Base-by-base conservation (phyloP, 2,888 invertebrate species). In the Mayetiola destructor region DNA sequence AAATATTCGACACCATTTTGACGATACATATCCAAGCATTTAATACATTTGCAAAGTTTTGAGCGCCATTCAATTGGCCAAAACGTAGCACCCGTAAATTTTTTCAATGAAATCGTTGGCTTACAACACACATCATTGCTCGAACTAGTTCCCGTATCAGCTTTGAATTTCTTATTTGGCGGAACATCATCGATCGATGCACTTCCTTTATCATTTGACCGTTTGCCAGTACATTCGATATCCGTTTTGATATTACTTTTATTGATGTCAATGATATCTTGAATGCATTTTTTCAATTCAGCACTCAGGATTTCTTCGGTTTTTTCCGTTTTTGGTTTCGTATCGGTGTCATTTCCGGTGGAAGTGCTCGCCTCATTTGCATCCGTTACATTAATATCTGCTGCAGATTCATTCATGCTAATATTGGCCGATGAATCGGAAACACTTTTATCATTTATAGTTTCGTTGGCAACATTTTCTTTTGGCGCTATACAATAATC, bases 61-160 rank as follows among this genome's bases (percentile, higher is more conserved):
- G 80, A 77, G 39, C 94, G 79, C 84, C 93, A 88, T 57, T 79
- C 78, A 29, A 79, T 77, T 3, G 77, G 78, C 86, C 86, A 88
- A 66, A 87, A 89, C 62, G 83, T 81, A n/a, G 86, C 81, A 42
- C 81, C 81, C 1, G 62, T 64, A 20, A 62, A 59, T 57, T 65
- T 65, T 18, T 61, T 58, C 29, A 37, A 23, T 52, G 62, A 61
- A 14, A 53, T 53, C 37, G 57, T 61, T 27, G 69, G 68, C 35
- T 66, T 66, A 29, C 59, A 61, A 55, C 67, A 70, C 10, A 21
- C 29, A 21, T 23, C 21, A 16, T 16, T 55, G 20, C 23, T 36
- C 3, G 42, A 16, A 10, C 32, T 57, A 1, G 40, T 23, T 16
- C 36, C 59, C 3, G 39, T 29, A 2, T 61, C 62, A 2, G 62